Evolutionary conservation across 1,140 invertebrate species (phyloP).

Genomic region (Acromyrmex charruanus): DNA sequence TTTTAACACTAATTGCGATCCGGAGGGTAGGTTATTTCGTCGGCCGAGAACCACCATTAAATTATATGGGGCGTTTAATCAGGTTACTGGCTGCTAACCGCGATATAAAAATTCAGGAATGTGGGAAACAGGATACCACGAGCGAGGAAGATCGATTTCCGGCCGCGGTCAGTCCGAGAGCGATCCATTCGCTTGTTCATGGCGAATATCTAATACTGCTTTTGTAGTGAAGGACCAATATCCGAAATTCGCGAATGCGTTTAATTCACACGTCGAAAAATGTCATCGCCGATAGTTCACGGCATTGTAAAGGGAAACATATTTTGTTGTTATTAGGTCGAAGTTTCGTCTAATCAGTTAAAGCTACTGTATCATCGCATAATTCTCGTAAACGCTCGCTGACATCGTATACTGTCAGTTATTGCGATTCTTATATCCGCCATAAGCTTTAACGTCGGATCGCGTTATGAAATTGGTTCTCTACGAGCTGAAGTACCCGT

Average conservation of each 20-base stretch:
- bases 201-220: slow-evolving; percentile 26
- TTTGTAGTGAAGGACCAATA: neutral
- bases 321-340: slow-evolving; percentile 24
- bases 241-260: slow-evolving; percentile 10
- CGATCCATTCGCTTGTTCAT: slow-evolving; percentile 19
- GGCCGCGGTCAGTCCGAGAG: neutral
- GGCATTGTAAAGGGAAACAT: neutral
- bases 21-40: slow-evolving; percentile 30
- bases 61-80: slow-evolving; percentile 67
- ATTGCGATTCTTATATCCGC: slow-evolving; percentile 35
- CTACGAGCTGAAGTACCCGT: neutral
- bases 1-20: slow-evolving; percentile 54
- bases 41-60: slow-evolving; percentile 48
- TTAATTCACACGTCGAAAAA: slow-evolving; percentile 17
- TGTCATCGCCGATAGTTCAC: neutral
- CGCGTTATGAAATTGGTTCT: slow-evolving; percentile 36
- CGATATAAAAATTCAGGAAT: slow-evolving; percentile 64
- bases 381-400: slow-evolving; percentile 17
- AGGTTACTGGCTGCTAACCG: slow-evolving; percentile 52
- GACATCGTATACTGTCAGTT: slow-evolving; percentile 27
- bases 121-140: neutral
- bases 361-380: slow-evolving; percentile 13
- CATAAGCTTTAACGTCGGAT: slow-evolving; percentile 23
- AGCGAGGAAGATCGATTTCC: slow-evolving; percentile 50
- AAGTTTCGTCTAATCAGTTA: slow-evolving; percentile 41